Conservation (phyloP, 2,113 vertebrate genomes). For the Oreotragus oreotragus region DNA sequence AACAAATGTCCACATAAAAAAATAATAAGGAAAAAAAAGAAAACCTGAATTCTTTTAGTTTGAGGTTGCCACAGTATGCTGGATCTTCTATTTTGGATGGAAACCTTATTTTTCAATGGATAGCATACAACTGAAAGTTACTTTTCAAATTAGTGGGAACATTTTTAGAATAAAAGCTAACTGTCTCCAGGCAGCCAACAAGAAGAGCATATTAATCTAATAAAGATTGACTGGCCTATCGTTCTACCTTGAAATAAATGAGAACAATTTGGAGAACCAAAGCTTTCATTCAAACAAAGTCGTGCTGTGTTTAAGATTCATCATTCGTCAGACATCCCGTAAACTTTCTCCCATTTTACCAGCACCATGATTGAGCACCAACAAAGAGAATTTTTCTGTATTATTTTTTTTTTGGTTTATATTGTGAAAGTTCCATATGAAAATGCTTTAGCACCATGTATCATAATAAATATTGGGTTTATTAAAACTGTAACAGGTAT, state of each 20-base stretch:
- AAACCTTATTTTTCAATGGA: background rate
- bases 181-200: background rate
- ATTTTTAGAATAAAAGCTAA: constrained; percentile 14
- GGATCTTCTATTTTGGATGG: background rate
- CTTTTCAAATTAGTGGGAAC: background rate
- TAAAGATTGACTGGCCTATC: background rate
- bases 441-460: background rate
- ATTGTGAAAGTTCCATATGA: background rate
- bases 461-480: background rate
- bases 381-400: background rate
- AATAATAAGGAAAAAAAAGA: background rate
- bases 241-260: background rate
- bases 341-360: background rate
- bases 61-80: background rate
- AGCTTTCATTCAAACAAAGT: background rate
- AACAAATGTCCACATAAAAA: background rate
- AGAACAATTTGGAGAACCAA: background rate
- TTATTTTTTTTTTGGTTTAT: background rate
- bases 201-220: constrained; percentile 10
- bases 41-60: background rate
- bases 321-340: background rate
- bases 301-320: background rate
- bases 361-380: background rate
- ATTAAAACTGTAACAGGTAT: background rate
- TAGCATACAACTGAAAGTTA: background rate